Percentiles rank a stretch among this genome's conserved stretches.
Conservation (phyloP, 2,113 vertebrate genomes). For the Sorex fumeus region DNA sequence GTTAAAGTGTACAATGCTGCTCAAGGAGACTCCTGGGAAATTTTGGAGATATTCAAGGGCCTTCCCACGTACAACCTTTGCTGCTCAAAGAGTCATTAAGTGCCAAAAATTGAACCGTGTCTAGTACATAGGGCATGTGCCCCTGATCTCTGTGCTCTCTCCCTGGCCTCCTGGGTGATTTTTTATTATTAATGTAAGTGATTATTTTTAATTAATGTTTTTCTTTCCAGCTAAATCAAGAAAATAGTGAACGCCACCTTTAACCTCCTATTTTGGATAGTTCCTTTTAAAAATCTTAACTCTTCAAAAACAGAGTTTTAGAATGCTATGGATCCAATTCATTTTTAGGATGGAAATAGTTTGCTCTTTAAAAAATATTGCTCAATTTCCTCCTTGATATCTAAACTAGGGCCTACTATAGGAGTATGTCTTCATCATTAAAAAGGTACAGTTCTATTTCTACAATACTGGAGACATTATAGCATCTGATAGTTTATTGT, state of each 20-base stretch:
- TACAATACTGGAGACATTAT: neutral
- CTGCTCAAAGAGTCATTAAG: too few species aligned
- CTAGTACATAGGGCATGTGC: too few species aligned
- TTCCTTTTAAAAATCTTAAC: neutral
- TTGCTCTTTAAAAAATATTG: neutral
- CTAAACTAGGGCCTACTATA: neutral
- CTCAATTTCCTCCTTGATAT: neutral
- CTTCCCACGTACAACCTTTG: too few species aligned
- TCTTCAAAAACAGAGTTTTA: neutral
- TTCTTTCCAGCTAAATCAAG: neutral
- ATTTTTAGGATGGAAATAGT: neutral
- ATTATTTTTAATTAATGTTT: neutral
- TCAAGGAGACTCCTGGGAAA: too few species aligned
- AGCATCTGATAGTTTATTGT: neutral
- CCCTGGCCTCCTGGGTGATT: too few species aligned
- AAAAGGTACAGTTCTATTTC: neutral
- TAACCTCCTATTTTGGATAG: neutral
- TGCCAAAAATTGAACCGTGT: too few species aligned
- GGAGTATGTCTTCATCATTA: neutral
- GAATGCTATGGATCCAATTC: neutral
- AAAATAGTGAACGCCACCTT: neutral
- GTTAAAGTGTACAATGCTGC: too few species aligned
- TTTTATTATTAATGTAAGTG: too few species aligned
- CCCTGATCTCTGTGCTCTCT: too few species aligned
- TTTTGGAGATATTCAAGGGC: too few species aligned